Evolutionary conservation across 2,888 invertebrate genomes (phyloP).

Genomic region (Orthosia cruda): DNA sequence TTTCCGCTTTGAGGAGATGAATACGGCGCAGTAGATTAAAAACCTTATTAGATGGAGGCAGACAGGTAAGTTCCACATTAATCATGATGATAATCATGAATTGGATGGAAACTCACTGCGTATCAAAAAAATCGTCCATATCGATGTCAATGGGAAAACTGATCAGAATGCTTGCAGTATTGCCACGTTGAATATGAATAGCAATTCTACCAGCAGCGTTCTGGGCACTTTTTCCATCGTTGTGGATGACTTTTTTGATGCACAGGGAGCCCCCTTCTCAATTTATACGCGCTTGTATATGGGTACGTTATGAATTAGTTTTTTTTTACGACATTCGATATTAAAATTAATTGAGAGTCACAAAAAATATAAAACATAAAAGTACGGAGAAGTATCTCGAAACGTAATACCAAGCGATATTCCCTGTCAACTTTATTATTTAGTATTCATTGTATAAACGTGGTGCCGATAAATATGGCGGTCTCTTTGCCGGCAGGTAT

Average conservation of each 20-base stretch:
- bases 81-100: slow-evolving; percentile 5
- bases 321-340: too few species aligned
- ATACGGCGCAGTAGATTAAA: slow-evolving; percentile 8
- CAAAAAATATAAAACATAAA: slow-evolving; percentile 13
- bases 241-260: too few species aligned
- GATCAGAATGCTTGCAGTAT: too few species aligned
- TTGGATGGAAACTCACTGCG: neutral
- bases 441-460: slow-evolving; percentile 46
- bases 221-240: too few species aligned
- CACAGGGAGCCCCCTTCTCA: too few species aligned
- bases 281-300: too few species aligned
- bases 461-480: slow-evolving; percentile 37
- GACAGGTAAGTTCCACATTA: neutral
- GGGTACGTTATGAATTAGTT: too few species aligned
- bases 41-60: neutral
- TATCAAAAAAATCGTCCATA: too few species aligned
- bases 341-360: neutral
- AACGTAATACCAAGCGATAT: slow-evolving; percentile 12
- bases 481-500: slow-evolving; percentile 38
- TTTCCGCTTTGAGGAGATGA: slow-evolving; percentile 3
- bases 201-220: too few species aligned
- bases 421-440: slow-evolving; percentile 37
- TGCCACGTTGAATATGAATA: too few species aligned
- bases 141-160: too few species aligned
- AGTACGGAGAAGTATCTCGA: slow-evolving; percentile 4